These are phyloP conservation scores for Cliona cf. orientalis DNA, from an alignment of 37 sponge, comb jelly and placozoan species.

Conservation along the genomic window DNA sequence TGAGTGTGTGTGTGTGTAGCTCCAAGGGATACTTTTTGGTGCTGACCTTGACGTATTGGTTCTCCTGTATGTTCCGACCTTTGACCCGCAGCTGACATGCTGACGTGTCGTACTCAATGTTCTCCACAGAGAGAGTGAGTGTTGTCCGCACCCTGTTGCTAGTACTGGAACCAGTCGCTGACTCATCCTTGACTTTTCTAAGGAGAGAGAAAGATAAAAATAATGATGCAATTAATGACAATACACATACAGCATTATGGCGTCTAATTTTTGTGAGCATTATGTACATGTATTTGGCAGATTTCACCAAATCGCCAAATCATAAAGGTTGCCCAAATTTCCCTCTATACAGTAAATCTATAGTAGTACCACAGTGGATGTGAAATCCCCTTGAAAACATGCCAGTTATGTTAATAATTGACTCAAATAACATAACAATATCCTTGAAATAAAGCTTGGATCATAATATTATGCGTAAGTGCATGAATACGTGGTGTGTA, in stretches of 20 bases:
- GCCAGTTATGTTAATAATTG: neutral
- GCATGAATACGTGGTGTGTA: neutral
- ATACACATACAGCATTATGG: no score
- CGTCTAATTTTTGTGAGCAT: no score
- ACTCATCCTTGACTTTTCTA: slow-evolving; percentile 87
- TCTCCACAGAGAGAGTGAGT: slow-evolving; percentile 78
- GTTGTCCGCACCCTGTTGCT: slow-evolving; percentile 76
- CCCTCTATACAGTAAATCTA: no score
- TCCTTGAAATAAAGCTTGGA: neutral
- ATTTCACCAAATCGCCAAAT: neutral
- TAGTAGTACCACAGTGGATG: neutral
- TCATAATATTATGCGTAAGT: neutral
- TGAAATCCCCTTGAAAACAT: neutral
- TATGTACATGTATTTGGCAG: neutral
- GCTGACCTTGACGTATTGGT: slow-evolving; percentile 84
- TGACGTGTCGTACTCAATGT: slow-evolving; percentile 81
- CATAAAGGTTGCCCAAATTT: neutral
- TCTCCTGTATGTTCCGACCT: slow-evolving; percentile 93
- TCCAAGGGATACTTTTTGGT: neutral
- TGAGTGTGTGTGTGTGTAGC: neutral
- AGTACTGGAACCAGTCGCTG: slow-evolving; percentile 75
- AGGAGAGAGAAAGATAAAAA: neutral
- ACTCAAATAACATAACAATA: neutral
- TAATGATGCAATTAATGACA: neutral
- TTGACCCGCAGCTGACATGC: slow-evolving; percentile 78